Evolutionary conservation across 2,888 invertebrate species (phyloP).

Genomic region (Campaea margaritaria): DNA sequence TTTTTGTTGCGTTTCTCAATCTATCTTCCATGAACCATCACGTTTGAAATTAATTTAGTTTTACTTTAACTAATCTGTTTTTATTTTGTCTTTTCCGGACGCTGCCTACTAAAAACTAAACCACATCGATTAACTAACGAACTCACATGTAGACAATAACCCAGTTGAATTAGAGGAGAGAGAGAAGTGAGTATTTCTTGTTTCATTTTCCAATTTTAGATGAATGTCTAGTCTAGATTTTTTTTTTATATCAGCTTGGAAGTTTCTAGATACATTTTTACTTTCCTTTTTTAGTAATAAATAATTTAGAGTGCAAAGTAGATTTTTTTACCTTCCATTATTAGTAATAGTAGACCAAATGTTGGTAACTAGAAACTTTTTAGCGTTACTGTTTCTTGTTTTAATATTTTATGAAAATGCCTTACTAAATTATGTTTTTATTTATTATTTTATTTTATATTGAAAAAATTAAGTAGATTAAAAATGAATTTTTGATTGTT

Average conservation of each 20-base stretch:
- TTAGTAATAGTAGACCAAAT: conserved; percentile 4
- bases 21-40: background rate
- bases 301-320: background rate
- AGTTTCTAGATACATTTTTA: conserved; percentile 33
- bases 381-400: conserved; percentile 4
- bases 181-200: conserved; percentile 89
- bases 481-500: background rate
- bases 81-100: conserved; percentile 65
- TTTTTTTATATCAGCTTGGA: conserved; percentile 32
- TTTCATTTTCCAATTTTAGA: conserved; percentile 29
- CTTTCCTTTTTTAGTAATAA: background rate
- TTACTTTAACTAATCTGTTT: conserved; percentile 33
- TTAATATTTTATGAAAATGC: background rate
- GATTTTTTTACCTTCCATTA: background rate
- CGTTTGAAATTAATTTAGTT: conserved; percentile 14
- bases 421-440: conserved; percentile 10
- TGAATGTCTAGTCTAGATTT: conserved; percentile 32
- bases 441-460: conserved; percentile 8
- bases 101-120: conserved; percentile 82
- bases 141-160: conserved; percentile 87
- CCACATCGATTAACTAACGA: conserved; percentile 62
- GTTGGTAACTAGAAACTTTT: conserved; percentile 26
- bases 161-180: conserved; percentile 93
- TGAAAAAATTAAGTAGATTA: background rate
- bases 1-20: conserved; percentile 2